Evolutionary conservation across 2,113 vertebrate species (phyloP).

Genomic region (Protobothrops mucrosquamatus): DNA sequence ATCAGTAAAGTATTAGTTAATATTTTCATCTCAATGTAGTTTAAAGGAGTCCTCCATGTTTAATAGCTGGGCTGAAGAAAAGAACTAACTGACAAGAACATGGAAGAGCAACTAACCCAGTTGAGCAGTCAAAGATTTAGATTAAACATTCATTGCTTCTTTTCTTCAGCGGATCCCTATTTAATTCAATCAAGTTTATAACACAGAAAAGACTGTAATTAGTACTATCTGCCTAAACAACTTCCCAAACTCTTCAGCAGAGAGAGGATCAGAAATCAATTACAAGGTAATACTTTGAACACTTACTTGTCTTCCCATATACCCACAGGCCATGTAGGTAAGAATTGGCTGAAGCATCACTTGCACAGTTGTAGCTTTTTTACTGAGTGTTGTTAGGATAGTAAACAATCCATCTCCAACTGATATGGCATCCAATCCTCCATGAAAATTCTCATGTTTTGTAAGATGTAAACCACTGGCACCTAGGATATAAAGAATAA

Average conservation of each 20-base stretch:
- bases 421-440: conserved; percentile 95
- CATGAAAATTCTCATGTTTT: conserved; percentile 98
- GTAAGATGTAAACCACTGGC: conserved; percentile 97
- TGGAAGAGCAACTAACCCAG: not conserved
- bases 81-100: not conserved
- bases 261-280: not conserved
- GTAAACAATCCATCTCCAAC: conserved; percentile 97
- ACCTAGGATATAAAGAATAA: conserved; percentile 68
- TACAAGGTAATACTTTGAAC: not conserved
- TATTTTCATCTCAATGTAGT: not conserved
- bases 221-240: not conserved
- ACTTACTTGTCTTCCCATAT: conserved; percentile 97
- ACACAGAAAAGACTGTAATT: not conserved
- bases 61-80: not conserved
- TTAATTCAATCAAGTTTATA: not conserved
- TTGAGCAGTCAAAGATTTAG: not conserved
- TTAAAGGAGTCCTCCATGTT: not conserved
- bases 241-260: not conserved
- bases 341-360: conserved; percentile 98
- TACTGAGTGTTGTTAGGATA: conserved; percentile 96
- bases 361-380: conserved; percentile 93
- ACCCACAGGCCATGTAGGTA: conserved; percentile 99
- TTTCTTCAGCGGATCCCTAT: not conserved
- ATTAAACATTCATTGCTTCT: not conserved
- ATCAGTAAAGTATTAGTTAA: not conserved